Conservation (phyloP, 1,140 invertebrate genomes). For the Drosophila carrolli region DNA sequence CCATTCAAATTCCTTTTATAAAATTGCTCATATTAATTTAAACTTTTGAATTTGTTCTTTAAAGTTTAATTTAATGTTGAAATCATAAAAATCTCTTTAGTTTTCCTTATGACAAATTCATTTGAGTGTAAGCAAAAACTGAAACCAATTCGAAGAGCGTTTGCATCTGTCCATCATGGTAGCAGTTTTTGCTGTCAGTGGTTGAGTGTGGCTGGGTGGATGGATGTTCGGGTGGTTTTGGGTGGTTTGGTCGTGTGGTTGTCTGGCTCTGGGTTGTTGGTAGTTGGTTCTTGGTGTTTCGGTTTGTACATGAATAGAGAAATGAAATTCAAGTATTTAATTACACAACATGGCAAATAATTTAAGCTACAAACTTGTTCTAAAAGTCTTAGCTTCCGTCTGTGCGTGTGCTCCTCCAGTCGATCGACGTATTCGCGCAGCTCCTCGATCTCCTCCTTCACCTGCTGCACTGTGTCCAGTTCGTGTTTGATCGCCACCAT, state of each 20-base stretch:
- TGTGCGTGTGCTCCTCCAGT: conserved; percentile 94
- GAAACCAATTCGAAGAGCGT: conserved; percentile 23
- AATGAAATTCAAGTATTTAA: conserved; percentile 85
- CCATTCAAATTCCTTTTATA: too few species aligned
- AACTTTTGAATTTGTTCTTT: too few species aligned
- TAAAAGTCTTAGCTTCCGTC: conserved; percentile 93
- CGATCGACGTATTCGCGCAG: conserved; percentile 95
- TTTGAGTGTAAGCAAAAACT: conserved; percentile 29
- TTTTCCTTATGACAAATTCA: background rate
- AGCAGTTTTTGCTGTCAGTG: conserved; percentile 33
- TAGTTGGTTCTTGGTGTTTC: conserved; percentile 65
- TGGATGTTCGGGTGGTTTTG: conserved; percentile 30
- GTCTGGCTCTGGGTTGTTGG: conserved; percentile 41
- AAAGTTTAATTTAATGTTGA: too few species aligned
- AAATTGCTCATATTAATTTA: too few species aligned
- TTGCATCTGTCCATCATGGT: conserved; percentile 34
- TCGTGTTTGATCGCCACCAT: conserved; percentile 97
- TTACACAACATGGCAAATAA: conserved; percentile 85
- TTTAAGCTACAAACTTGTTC: conserved; percentile 91
- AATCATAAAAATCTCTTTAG: too few species aligned
- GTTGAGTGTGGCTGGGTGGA: conserved; percentile 37
- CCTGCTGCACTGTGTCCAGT: conserved; percentile 95
- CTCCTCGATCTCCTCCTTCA: conserved; percentile 97
- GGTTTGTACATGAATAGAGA: conserved; percentile 84
- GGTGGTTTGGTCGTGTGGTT: conserved; percentile 41